Evolutionary conservation across 2,888 invertebrate genomes (phyloP), one percentile per base, ranked within the genome.

Genomic region (Fissipunctia ypsillon): DNA sequence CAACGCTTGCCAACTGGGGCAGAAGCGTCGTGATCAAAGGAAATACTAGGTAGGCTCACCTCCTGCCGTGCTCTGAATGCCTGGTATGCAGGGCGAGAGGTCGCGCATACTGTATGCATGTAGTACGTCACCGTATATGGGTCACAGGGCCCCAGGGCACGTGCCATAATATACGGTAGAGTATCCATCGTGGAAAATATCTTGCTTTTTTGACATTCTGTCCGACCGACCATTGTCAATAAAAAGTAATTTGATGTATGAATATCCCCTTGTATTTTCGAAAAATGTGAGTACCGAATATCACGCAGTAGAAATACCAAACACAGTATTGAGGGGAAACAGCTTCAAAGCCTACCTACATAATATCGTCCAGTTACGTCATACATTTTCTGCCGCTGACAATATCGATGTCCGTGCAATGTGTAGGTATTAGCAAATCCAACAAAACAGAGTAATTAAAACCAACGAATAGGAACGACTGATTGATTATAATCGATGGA

Each of bases 11-110:
- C 90, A 93, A 93, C 92, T 92, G 90, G 92, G 89, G 91, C 92
- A 91, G 90, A 90, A 89, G 84, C 83, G 87, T 84, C 88, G 88
- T 91, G 90, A 92, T 93, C 92, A 92, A 92, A 92, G 92, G 91
- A 89, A 91, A 89, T 87, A 86, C 86, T 84, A 86, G 87, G 87
- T 84, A 87, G 83, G 86, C 84, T 85, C 87, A 89, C 89, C 92
- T 91, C 91, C 91, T 91, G 90, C 81, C 89, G 88, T 85, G 88
- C 84, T 86, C 88, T 92, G 91, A 90, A 91, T 90, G 86, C 91
- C 89, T 90, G 83, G 90, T 90, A 89, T 86, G 87, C 79, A 81
- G 78, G 81, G 89, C 81, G 85, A 77, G 84, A 86, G 81, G 83
- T 83, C 74, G 69, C 78, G 68, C 76, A 73, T 66, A 78, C 71